Evolutionary conservation across 2,888 invertebrate genomes (phyloP).

Genomic region (Iphiclides podalirius): DNA sequence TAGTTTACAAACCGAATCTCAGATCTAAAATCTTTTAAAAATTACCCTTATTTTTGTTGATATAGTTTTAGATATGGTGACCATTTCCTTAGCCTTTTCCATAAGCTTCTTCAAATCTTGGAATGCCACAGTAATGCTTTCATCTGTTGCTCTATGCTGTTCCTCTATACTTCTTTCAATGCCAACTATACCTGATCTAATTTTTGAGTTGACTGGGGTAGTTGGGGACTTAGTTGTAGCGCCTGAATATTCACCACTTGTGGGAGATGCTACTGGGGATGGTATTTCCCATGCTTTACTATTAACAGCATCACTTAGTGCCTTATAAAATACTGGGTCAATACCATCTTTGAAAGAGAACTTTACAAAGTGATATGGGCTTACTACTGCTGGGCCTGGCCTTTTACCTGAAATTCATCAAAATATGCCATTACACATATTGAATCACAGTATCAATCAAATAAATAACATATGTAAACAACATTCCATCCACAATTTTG

Average conservation of each 20-base stretch:
- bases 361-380: constrained; percentile 87
- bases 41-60: constrained; percentile 92
- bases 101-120: constrained; percentile 97
- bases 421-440: too few species aligned
- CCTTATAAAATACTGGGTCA: constrained; percentile 81
- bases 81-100: constrained; percentile 99
- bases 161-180: constrained; percentile 96
- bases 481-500: too few species aligned
- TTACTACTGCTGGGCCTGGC: constrained; percentile 87
- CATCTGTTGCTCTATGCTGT: constrained; percentile 93
- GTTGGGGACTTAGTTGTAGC: constrained; percentile 43
- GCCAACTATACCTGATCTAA: constrained; percentile 94
- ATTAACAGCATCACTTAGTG: constrained; percentile 82
- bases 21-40: too few species aligned
- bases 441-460: background rate
- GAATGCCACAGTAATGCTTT: constrained; percentile 95
- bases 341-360: constrained; percentile 93
- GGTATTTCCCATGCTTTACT: constrained; percentile 83
- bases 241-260: constrained; percentile 37
- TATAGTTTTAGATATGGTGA: constrained; percentile 93
- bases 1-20: too few species aligned
- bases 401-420: constrained; percentile 77
- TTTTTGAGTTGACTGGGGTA: constrained; percentile 79
- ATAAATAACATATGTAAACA: background rate
- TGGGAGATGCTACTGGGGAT: constrained; percentile 41